Evolutionary conservation across 2,797 vertebrate genomes (phyloP).

Genomic region (Periparus ater): DNA sequence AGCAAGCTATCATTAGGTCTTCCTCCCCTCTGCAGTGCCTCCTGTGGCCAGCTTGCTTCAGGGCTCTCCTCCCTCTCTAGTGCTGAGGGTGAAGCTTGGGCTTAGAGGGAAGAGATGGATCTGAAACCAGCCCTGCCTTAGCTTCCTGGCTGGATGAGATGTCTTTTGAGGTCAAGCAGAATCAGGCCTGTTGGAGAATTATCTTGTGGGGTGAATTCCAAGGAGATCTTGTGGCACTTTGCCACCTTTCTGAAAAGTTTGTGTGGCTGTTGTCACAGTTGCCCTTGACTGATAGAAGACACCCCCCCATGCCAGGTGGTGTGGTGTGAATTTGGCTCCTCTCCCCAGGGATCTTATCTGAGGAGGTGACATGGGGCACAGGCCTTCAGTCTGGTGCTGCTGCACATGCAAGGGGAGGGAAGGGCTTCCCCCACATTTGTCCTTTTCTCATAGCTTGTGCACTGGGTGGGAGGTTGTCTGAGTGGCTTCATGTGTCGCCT

Average conservation of each 20-base stretch:
- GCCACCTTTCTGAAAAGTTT: neutral
- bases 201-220: neutral
- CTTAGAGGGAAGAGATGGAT: neutral
- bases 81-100: neutral
- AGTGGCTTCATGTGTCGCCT: neutral
- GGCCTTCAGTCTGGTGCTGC: neutral
- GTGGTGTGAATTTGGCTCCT: neutral
- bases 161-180: neutral
- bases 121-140: neutral
- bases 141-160: neutral
- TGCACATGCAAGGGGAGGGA: neutral
- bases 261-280: neutral
- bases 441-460: neutral
- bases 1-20: neutral
- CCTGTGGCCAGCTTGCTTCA: neutral
- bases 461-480: neutral
- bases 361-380: neutral
- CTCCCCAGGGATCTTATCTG: neutral
- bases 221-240: neutral
- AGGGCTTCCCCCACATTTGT: neutral
- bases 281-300: neutral
- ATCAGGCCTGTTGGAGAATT: neutral
- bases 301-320: rapidly evolving
- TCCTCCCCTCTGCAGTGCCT: neutral
- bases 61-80: neutral